Base-by-base conservation (phyloP, 2,113 vertebrate genomes). In the Noturus placidus region DNA sequence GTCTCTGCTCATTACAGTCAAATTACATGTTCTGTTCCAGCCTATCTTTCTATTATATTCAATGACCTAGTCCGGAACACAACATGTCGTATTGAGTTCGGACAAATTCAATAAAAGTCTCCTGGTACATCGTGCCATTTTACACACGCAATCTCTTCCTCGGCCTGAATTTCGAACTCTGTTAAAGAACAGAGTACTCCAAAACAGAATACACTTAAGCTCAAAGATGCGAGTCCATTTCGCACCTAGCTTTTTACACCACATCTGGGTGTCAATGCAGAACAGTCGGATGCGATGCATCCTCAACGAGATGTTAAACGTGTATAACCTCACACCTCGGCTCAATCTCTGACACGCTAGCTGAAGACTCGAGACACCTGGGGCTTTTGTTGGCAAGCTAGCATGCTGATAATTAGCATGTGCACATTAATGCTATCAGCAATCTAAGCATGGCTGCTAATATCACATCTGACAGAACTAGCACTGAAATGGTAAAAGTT, bases 301-400 rank as follows among this genome's bases (percentile, higher is more conserved):
- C 85, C 35, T 65, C 61, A 88, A 88, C 82, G 89, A 85, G 87
- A 88, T 74, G 88, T 85, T 87, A 89, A 89, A 83, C 38, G 59
- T 30, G 17, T 61, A 69, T 74, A 10, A 87, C 17, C 14, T 87
- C 20, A 61, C 84, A 82, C 69, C 38, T 33, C 15, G 7, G 38
- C 79, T 67, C 59, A 46, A 11, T 67, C 69, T 88, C 81, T 86
- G 76, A 82, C 84, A 42, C 57, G 56, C 84, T 19, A 46, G 27
- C 50, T 10, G 72, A 59, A 33, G 77, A 57, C 52, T 82, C 14
- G 38, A 59, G 14, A 78, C 88, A 88, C 87, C 87, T 87, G 63
- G 38, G 78, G 14, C 82, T 86, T 70, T 91, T 91, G 90, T 91
- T 63, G 63, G 63, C 77, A 25, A 35, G 38, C 87, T 79, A 70